Conservation (phyloP, 2,113 vertebrate genomes). For the Edolisoma coerulescens region DNA sequence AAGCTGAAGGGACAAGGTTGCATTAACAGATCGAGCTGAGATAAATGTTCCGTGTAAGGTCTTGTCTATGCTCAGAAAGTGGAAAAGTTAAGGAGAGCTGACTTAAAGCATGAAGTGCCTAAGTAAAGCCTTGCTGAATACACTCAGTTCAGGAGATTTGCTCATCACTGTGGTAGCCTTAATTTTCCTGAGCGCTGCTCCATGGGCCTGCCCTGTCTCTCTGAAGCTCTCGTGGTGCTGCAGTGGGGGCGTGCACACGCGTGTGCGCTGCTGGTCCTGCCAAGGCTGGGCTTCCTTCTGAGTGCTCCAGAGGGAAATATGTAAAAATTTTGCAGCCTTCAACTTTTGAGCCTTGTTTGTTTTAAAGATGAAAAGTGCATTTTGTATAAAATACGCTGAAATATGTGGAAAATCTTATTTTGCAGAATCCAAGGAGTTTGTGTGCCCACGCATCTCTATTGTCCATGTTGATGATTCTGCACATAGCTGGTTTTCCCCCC, state of each 20-base stretch:
- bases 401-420: slow-evolving; percentile 29
- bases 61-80: not conserved
- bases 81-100: not conserved
- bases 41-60: not conserved
- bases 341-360: not conserved
- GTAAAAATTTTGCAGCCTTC: not conserved
- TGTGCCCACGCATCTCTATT: not conserved
- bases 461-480: not conserved
- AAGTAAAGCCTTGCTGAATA: not conserved
- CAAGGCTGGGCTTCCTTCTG: not conserved
- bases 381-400: not conserved
- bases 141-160: not conserved
- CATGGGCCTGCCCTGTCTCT: fast-evolving
- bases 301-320: not conserved
- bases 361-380: not conserved
- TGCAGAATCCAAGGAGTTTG: not conserved
- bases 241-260: fast-evolving
- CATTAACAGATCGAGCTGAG: not conserved
- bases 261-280: not conserved
- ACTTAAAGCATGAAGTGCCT: not conserved
- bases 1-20: not conserved
- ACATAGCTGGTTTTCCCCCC: not conserved
- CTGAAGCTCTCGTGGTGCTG: fast-evolving
- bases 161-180: not conserved
- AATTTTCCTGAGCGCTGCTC: not conserved